Base-by-base conservation (phyloP, 2,113 vertebrate species). In the Eira barbara region DNA sequence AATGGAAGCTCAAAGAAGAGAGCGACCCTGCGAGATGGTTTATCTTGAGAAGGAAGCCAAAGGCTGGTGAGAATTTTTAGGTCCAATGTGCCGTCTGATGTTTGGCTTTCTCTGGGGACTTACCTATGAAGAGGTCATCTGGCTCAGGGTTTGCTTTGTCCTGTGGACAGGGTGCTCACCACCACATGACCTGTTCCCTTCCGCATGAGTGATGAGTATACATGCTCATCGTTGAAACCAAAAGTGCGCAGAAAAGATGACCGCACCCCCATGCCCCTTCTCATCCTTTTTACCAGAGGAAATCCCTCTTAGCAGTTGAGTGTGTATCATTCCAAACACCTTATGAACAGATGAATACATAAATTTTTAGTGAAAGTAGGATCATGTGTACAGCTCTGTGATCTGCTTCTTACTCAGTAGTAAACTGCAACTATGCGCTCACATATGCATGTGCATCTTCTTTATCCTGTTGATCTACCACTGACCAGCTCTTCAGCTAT, bases 181-280 rank as follows among this genome's bases (percentile, higher is more conserved):
- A 65, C 59, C 79, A 47, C 71, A 57, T 61, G 92, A 57, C 34
- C 9, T 12, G 55, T 78, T 21, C 21, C 36, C 11, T 25, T 87
- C 55, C 57, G 12, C 29, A 9, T 6, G 63, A 71, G 23, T 17
- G 34, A 42, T 71, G 12, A 69, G 20, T 45, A 5, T 67, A 4
- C 6, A 23, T n/a, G 69, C 27, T 36, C 45, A 84, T 42, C 25
- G 36, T 73, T 81, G 49, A 92, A 81, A 57, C 36, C 13, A 63
- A 65, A 92, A 61, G 89, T 52, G 13, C 17, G 13, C 34, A 21
- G 18, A 55, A 79, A 85, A 65, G 76, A 39, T 15, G 21, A 17
- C n/a, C 2, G 21, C 11, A 39, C 2, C n/a, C 5, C 8, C 23
- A 1, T 49, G 29, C 0, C 4, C 34, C 15, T 61, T 71, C 21